phyloP scores from a whole-genome alignment of 2,113 vertebrate species.

The Cepphus grylle region DNA sequence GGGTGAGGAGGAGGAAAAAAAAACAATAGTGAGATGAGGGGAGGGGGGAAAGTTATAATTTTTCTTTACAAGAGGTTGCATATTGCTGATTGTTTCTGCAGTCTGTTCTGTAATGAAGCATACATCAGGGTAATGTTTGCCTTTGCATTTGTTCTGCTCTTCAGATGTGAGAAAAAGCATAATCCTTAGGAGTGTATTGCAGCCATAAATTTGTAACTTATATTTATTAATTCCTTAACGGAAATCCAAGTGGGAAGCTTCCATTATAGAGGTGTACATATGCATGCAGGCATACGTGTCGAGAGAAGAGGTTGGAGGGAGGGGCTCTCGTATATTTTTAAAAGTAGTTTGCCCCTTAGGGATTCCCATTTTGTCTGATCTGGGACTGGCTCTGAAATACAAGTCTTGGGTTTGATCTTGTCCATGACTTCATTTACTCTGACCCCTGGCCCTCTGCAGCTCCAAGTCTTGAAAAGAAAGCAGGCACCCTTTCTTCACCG shows the following conservation, averaged over 20 bases:
- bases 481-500: neutral
- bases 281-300: neutral
- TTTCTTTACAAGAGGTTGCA: neutral
- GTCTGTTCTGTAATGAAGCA: neutral
- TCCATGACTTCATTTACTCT: neutral
- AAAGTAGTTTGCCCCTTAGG: neutral
- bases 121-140: neutral
- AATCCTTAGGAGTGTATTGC: neutral
- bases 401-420: neutral
- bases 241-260: neutral
- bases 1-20: neutral
- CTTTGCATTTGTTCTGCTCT: neutral
- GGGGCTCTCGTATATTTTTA: neutral
- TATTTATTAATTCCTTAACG: neutral
- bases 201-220: neutral
- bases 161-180: neutral
- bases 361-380: neutral
- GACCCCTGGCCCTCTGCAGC: neutral
- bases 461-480: neutral
- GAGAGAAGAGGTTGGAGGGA: neutral
- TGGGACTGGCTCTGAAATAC: neutral
- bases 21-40: neutral
- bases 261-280: neutral
- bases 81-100: slow-evolving; percentile 2
- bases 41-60: neutral